Base-by-base conservation (phyloP, 1,140 invertebrate species). In the Heterodera schachtii region DNA sequence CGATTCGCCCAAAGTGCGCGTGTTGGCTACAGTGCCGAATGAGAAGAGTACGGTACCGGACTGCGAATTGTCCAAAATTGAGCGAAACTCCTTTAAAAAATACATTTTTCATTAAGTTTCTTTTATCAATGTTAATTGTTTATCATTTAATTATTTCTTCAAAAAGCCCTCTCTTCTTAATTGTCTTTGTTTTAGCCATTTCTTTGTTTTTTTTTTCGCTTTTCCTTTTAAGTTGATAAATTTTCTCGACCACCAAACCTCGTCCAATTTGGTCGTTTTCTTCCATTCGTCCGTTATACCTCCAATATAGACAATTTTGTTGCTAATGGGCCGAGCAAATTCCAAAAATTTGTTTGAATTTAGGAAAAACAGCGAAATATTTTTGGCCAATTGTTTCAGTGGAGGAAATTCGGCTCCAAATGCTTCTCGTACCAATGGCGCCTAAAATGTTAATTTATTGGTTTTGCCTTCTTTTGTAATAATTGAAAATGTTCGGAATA, bases 221-320 rank as follows among this genome's bases (percentile, higher is more conserved):
- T 31, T 31, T 31, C 31, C 31, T 41, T 31, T 8, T n/a, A 21
- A 5, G 8, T 81, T 44, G 5, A 47, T 43, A n/a, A 31, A 43
- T 60, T 73, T 43, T 66, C 11, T 66, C 49, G 8, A 31, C 31
- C 31, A 31, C 31, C 31, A 31, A 31, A 78, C 44, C 70, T 78
- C 70, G 44, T 43, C 70, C 31, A n/a, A 46, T 21, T 79, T 43
- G 43, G 3, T 19, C 16, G 13, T 3, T 9, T 21, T 67, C 57
- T 49, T 47, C 57, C 49, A 11, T 46, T 49, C 60, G 5, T 60
- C 73, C 13, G 71, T 70, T 81, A 86, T 81, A 13, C 86, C 86
- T 21, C 85, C 85, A 81, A 86, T 82, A 67, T 86, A 83, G 73
- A 86, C 47, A 57, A 86, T 49, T 77, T 86, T 86, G 66, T 83